These are phyloP conservation scores for Anguilla megastoma DNA, from an alignment of 2,797 vertebrate species.

Conservation along the genomic window DNA sequence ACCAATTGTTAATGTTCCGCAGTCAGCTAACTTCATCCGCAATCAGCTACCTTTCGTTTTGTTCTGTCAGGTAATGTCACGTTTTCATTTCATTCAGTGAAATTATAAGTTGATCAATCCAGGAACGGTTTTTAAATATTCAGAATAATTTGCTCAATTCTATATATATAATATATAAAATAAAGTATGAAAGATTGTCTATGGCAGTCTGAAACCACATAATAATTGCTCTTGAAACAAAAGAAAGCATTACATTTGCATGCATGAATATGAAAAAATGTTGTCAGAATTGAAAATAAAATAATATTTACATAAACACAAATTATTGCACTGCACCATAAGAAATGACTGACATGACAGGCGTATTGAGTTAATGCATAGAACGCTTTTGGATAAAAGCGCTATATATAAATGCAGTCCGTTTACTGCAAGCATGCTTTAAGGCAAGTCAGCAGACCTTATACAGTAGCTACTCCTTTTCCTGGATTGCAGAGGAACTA, in stretches of 20 bases:
- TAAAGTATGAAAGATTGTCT: conserved; percentile 43
- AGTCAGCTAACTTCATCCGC: too few species aligned
- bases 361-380: conserved; percentile 25
- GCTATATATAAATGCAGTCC: too few species aligned
- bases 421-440: conserved; percentile 31
- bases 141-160: not conserved
- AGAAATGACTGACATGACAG: not conserved
- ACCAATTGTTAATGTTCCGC: too few species aligned
- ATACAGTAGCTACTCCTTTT: not conserved
- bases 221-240: conserved; percentile 51
- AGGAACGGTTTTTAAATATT: conserved; percentile 52
- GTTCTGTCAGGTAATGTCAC: not conserved
- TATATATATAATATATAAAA: not conserved
- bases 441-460: conserved; percentile 18
- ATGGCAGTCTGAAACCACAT: conserved; percentile 45
- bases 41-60: not conserved
- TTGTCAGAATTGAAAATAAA: conserved; percentile 31
- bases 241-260: conserved; percentile 50
- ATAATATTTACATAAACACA: not conserved
- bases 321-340: conserved; percentile 26
- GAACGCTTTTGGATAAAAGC: not conserved
- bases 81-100: not conserved
- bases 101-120: conserved; percentile 44
- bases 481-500: not conserved
- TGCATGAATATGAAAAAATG: conserved; percentile 42